phyloP scores from a whole-genome alignment of 2,888 invertebrate species.

The Parnassius glacialis region DNA sequence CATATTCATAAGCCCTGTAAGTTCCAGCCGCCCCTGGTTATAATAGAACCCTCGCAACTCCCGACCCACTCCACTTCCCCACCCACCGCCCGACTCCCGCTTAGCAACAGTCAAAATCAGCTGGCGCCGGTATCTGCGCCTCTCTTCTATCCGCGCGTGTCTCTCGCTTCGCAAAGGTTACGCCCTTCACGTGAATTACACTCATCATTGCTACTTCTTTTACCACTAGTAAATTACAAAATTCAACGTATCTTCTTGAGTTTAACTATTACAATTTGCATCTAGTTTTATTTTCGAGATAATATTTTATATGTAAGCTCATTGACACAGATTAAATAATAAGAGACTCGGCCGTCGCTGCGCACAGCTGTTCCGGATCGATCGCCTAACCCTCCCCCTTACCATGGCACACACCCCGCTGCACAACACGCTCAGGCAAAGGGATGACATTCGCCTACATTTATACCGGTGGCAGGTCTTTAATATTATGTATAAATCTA shows the following conservation, averaged over 20 bases:
- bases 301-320: not conserved
- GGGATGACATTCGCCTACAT: not conserved
- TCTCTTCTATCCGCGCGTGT: not conserved
- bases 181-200: not conserved
- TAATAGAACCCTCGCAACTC: not conserved
- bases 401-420: not conserved
- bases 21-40: constrained; percentile 28
- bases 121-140: constrained; percentile 28
- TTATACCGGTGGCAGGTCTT: too few relatives aligned
- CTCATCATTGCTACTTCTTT: not conserved
- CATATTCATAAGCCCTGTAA: constrained; percentile 41
- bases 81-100: constrained; percentile 21
- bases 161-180: not conserved
- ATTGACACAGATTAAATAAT: not conserved
- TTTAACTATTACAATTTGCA: too few relatives aligned
- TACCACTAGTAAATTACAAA: not conserved
- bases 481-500: too few relatives aligned
- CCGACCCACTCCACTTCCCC: not conserved
- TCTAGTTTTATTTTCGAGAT: not conserved
- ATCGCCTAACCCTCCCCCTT: not conserved
- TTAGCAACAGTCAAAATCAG: constrained; percentile 43
- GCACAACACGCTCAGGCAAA: not conserved
- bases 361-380: constrained; percentile 3
- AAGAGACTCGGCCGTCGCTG: not conserved
- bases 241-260: not conserved